Evolutionary conservation across 2,797 vertebrate species (phyloP).

Genomic region (Notoglanidium macrostoma): DNA sequence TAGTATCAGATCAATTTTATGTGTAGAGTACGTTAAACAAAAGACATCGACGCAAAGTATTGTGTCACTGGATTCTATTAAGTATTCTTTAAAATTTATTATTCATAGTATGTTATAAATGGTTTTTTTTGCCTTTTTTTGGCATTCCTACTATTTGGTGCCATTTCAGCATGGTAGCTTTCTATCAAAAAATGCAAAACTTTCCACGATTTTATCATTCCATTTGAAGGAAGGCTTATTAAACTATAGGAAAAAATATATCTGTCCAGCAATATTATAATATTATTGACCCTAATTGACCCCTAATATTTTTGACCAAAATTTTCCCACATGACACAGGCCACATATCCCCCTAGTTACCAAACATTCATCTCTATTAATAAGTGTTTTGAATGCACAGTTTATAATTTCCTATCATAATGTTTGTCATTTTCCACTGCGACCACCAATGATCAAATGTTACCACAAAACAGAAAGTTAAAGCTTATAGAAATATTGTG

Average conservation of each 20-base stretch:
- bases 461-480: neutral
- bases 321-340: neutral
- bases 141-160: neutral
- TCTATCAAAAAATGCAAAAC: neutral
- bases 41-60: neutral
- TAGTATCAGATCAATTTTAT: neutral
- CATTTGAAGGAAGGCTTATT: neutral
- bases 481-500: neutral
- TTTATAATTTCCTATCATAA: neutral
- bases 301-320: neutral
- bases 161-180: neutral
- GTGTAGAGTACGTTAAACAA: neutral
- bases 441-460: neutral
- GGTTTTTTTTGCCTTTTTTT: neutral
- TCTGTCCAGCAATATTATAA: neutral
- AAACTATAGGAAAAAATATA: constrained; percentile 10
- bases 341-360: neutral
- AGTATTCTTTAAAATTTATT: neutral
- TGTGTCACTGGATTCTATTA: neutral
- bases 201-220: neutral
- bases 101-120: neutral
- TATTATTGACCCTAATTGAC: neutral
- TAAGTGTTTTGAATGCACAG: constrained; percentile 23
- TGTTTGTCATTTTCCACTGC: neutral
- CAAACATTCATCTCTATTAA: neutral